These are phyloP conservation scores for Phorcus lineatus DNA, from an alignment of 2,888 invertebrate species.

Conservation along the genomic window DNA sequence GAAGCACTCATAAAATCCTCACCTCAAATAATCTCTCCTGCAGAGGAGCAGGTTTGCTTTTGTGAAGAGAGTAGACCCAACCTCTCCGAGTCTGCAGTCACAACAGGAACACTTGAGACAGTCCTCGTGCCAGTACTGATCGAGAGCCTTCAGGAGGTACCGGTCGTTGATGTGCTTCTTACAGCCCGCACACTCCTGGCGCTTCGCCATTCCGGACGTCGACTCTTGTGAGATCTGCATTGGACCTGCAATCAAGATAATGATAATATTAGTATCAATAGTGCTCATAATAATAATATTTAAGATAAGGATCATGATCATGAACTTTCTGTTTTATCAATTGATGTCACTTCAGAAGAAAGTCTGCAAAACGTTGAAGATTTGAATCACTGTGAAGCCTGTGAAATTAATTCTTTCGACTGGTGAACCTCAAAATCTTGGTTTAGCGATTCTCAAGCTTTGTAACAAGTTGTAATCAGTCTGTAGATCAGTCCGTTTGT, in stretches of 20 bases:
- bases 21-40: slow-evolving; percentile 94
- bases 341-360: too few relatives aligned
- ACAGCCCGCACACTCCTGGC: slow-evolving; percentile 86
- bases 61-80: slow-evolving; percentile 91
- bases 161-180: slow-evolving; percentile 88
- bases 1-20: slow-evolving; percentile 47
- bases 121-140: slow-evolving; percentile 95
- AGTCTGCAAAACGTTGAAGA: too few relatives aligned
- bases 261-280: neutral
- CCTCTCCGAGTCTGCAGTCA: slow-evolving; percentile 93
- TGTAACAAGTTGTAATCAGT: too few relatives aligned
- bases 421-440: too few relatives aligned
- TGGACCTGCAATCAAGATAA: slow-evolving; percentile 51
- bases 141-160: slow-evolving; percentile 88
- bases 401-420: too few relatives aligned
- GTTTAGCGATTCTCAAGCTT: too few relatives aligned
- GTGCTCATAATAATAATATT: too few relatives aligned
- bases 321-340: too few relatives aligned
- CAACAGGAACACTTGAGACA: slow-evolving; percentile 92
- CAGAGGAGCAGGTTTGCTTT: slow-evolving; percentile 93
- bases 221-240: slow-evolving; percentile 67
- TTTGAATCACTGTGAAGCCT: too few relatives aligned
- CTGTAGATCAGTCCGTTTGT: too few relatives aligned
- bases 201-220: slow-evolving; percentile 44
- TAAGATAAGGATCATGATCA: too few relatives aligned